phyloP scores from a whole-genome alignment of 2,113 vertebrate species.

The Pterophyllum scalare region DNA sequence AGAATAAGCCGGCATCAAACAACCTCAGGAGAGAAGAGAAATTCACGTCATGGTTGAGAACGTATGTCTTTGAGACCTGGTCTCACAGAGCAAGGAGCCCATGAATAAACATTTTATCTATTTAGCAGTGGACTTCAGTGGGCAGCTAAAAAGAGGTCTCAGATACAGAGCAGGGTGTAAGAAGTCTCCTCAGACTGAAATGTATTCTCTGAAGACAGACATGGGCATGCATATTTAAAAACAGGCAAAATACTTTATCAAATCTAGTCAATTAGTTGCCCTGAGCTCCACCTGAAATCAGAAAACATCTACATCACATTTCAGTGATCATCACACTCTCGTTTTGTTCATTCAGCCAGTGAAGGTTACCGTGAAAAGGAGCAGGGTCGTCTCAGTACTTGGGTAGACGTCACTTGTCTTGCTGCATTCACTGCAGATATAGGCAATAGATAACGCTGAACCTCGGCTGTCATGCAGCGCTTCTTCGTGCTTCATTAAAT shows the following conservation, averaged over 20 bases:
- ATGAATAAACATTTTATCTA: not conserved
- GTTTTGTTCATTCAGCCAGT: slow-evolving; percentile 18
- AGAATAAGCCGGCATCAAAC: not conserved
- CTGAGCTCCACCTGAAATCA: not conserved
- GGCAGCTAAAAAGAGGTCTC: not conserved
- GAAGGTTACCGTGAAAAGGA: slow-evolving; percentile 19
- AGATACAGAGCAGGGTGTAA: not conserved
- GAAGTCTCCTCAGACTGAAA: not conserved
- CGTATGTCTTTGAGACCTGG: not conserved
- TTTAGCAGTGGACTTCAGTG: not conserved
- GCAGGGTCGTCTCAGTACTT: not conserved
- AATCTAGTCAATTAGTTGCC: not conserved
- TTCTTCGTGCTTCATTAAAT: not conserved
- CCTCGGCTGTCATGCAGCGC: not conserved
- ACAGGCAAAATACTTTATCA: not conserved
- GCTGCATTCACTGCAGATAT: not conserved
- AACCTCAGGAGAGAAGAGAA: not conserved
- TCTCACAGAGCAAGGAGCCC: not conserved
- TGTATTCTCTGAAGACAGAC: not conserved
- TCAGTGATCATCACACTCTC: not conserved
- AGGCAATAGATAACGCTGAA: not conserved
- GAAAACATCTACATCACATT: not conserved
- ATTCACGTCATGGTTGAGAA: not conserved
- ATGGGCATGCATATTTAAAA: not conserved
- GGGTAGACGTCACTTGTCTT: not conserved